Evolutionary conservation across 2,888 invertebrate genomes (phyloP).

Genomic region (Acronicta alni): DNA sequence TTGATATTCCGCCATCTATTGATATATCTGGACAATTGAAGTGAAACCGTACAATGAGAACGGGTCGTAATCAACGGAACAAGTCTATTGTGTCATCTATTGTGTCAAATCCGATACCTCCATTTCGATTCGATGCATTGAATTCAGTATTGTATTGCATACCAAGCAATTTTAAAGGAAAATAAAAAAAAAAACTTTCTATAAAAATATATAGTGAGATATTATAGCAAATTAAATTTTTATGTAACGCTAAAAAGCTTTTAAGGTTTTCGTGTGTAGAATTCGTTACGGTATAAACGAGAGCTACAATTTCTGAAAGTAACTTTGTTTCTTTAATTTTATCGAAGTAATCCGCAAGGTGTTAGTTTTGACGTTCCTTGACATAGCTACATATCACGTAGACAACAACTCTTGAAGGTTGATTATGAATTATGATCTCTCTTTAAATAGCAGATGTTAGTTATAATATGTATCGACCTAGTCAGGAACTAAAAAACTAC

Average conservation of each 20-base stretch:
- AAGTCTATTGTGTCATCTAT: conserved; percentile 76
- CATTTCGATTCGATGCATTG: conserved; percentile 63
- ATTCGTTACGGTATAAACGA: conserved; percentile 7
- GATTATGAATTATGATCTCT: no score
- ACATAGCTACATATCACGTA: no score
- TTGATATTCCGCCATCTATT: conserved; percentile 57
- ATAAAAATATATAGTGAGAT: conserved; percentile 18
- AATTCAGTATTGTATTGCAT: conserved; percentile 39
- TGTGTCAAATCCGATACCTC: conserved; percentile 67
- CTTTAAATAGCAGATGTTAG: no score
- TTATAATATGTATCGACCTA: no score
- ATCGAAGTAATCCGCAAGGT: not conserved
- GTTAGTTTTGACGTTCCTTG: no score
- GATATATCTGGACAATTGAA: conserved; percentile 66
- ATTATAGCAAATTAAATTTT: conserved; percentile 21
- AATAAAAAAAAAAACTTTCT: not conserved
- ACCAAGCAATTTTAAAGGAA: conserved; percentile 11
- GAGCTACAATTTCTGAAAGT: not conserved
- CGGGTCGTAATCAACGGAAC: conserved; percentile 73
- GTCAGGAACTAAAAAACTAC: no score
- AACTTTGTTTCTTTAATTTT: conserved; percentile 2
- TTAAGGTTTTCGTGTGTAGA: conserved; percentile 27
- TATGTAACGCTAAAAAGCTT: conserved; percentile 35
- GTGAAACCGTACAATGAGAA: conserved; percentile 69
- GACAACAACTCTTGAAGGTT: no score